Evolutionary conservation across 1,140 invertebrate species (phyloP), one percentile per base, ranked within the genome.

Genomic region (Tetragonula clypearis): DNA sequence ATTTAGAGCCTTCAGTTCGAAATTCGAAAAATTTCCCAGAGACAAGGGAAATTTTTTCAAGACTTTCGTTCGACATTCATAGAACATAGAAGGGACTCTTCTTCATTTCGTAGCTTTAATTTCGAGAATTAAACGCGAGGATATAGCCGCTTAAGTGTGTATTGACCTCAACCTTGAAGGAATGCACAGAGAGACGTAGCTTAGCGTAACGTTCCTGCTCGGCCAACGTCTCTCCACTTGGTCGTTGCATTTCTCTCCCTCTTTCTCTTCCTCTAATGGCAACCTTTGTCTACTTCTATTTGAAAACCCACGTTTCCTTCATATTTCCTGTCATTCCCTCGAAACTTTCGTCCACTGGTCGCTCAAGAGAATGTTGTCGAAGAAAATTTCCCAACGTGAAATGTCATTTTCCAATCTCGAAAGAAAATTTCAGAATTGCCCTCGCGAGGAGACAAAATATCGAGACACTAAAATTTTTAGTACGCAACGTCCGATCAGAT

Each of bases 81-180:
- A 49, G 41, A 49, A 0, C 1, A 6, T 49, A 9, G 6, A 8
- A 49, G 8, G 41, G 41, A 49, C 41, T 9, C 41, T 9, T 49
- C 0, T 23, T 60, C 35, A n/a, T 26, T 58, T 19, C 49, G 49
- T 35, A 35, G 35, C 35, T 2, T 23, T 76, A 60, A n/a, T 26
- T 58, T 19, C 49, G 49, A 30, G 19, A 68, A 56, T 71, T n/a
- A 30, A 30, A 49, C 30, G 53, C 49, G 71, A 65, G 66, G 41
- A 19, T 66, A 74, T 49, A 87, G 88, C 90, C 90, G 91, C 92
- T 93, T 92, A 92, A 87, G 87, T 92, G 92, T 91, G 79, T 89
- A 91, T 94, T 93, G 93, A 93, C 93, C 92, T 92, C 91, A 92
- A 92, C 93, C 93, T 94, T 94, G 93, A 88, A 92, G 92, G 93